Base-by-base conservation (phyloP, 2,888 invertebrate species). In the Leptodirus hochenwartii region DNA sequence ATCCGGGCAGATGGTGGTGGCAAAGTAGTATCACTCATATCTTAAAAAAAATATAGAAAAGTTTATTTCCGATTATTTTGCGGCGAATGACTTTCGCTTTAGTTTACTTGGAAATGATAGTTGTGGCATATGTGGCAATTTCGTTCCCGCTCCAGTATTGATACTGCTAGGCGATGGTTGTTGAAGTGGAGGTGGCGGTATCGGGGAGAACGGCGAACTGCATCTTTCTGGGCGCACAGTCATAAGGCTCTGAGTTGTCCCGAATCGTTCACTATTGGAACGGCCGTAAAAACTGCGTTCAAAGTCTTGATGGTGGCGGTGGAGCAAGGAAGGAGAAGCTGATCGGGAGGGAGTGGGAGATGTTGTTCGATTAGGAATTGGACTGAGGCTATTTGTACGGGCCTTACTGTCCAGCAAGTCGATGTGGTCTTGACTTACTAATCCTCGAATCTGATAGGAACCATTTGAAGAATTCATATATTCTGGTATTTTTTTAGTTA, bases 381-480 rank as follows among this genome's bases (percentile, higher is more conserved):
- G 43, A 28, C 48, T 47, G 29, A 46, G 44, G 16, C 41, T 48
- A 4, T 48, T 46, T 31, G 54, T 54, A 35, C 51, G 51, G 26
- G 52, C 52, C 8, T 47, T 41, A 10, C 26, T 5, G 10, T 14
- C n/a, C n/a, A n/a, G n/a, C n/a, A n/a, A n/a, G 15, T 10, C 31
- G 33, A 56, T 51, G 30, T 51, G 47, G 35, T 66, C 64, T 30
- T 62, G 62, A 34, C 60, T 59, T 3, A 77, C 77, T 37, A 84
- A 55, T 4, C 82, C 82, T 13, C 80, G 69, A 37, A n/a, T n/a
- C n/a, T n/a, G n/a, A n/a, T n/a, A n/a, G n/a, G n/a, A n/a, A n/a
- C n/a, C n/a, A n/a, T n/a, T n/a, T n/a, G n/a, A n/a, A n/a, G n/a
- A n/a, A n/a, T n/a, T n/a, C n/a, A n/a, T n/a, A n/a, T n/a, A n/a